Base-by-base conservation (phyloP, 2,888 invertebrate species). In the Synanthedon andrenaeformis region DNA sequence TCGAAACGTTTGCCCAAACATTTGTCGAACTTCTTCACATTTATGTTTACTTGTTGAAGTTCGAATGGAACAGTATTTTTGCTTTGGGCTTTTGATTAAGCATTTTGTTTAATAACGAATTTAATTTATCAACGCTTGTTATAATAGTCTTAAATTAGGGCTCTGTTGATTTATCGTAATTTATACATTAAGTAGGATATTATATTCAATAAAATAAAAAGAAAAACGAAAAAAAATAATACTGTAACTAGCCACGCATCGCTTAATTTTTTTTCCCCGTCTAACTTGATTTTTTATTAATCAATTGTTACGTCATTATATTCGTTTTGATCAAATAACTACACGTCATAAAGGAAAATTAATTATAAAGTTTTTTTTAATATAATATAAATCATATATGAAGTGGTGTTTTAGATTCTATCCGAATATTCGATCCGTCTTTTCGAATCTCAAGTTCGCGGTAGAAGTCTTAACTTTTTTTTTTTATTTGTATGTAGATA, bases 101-200 rank as follows among this genome's bases (percentile, higher is more conserved):
- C 71, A 72, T 73, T 74, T 69, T 64, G 65, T 63, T 54, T 56
- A 61, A 59, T 61, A 63, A 58, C 45, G 60, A 59, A 64, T 62
- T 62, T 67, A 57, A 62, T 68, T 71, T 70, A 63, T 63, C 63
- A 59, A 67, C 64, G 67, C 70, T 73, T 71, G 63, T 61, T 58
- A 60, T 53, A 54, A 56, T 66, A 72, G 66, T 66, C 59, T 63
- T 65, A 59, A 62, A 41, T 42, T 49, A 49, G 49, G 12, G 13
- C 49, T 12, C 49, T 49, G 49, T 49, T 17, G 5, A n/a, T n/a
- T 23, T 23, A 49, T 49, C 14, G 49, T 49, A 49, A 45, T 45
- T 45, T 23, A 23, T 14, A 49, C 17, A 23, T 49, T 49, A 49
- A 49, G 49, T 49, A 49, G 49, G 49, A 12, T n/a, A 14, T 49